Conservation (phyloP, 2,113 vertebrate genomes). For the Ginglymostoma cirratum region DNA sequence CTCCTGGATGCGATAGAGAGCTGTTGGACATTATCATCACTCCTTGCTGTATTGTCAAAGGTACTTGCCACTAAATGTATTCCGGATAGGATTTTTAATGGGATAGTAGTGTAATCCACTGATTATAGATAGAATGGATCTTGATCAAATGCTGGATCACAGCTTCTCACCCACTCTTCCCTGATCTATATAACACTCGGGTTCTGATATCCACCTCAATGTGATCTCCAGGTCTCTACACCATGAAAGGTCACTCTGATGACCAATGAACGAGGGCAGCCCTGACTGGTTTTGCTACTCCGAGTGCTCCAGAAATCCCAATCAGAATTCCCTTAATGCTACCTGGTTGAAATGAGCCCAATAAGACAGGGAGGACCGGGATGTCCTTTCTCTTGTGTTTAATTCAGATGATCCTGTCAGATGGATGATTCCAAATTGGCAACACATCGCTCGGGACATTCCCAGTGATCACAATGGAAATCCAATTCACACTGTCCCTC, state of each 20-base stretch:
- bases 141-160: not conserved
- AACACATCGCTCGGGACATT: not conserved
- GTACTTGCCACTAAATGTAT: slow-evolving; percentile 47
- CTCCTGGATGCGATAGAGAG: slow-evolving; percentile 63
- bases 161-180: not conserved
- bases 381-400: not conserved
- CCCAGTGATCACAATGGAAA: not conserved
- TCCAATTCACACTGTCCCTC: not conserved
- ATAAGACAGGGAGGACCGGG: not conserved
- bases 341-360: not conserved
- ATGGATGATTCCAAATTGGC: not conserved
- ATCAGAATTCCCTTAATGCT: not conserved
- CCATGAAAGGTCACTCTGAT: not conserved
- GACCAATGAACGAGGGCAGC: not conserved
- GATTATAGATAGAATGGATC: not conserved
- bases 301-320: not conserved
- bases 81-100: not conserved
- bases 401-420: not conserved
- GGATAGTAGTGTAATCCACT: not conserved
- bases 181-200: not conserved
- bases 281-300: not conserved
- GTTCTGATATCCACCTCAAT: not conserved
- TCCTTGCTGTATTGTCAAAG: slow-evolving; percentile 66
- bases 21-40: slow-evolving; percentile 51
- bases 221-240: not conserved